Base-by-base conservation (phyloP, 2,797 vertebrate genomes). In the Eutrigla gurnardus region DNA sequence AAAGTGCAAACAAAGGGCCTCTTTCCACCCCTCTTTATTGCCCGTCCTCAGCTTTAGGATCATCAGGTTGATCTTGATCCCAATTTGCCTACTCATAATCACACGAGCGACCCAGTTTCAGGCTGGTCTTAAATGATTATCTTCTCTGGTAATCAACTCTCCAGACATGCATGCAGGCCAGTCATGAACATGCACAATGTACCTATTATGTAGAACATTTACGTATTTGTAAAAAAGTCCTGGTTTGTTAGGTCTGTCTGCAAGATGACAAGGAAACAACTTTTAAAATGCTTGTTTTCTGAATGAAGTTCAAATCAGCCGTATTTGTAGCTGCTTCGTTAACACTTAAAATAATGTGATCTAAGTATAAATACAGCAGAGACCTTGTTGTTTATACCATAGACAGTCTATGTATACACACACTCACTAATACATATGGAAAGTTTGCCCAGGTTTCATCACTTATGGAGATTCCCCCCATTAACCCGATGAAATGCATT, bases 81-180 rank as follows among this genome's bases (percentile, higher is more conserved):
- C 43, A 67, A n/a, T 80, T 80, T 77, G 11, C 36, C 36, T 71
- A 65, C 49, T 11, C 52, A 60, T 77, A 58, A 83, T 70, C 69
- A 78, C 63, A 74, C 43, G 42, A 32, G 37, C 36, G 40, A 59
- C 58, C 40, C 46, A 66, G 36, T 25, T 75, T 63, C 43, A 35
- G 49, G 18, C 46, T 13, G 70, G 54, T 80, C 47, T 82, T 83
- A 78, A 66, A 65, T 69, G 60, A 80, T 85, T 82, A 74, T 80
- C 70, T 52, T 73, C 64, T 47, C n/a, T 32, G 69, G 72, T 82
- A 74, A 78, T 82, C n/a, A 47, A 32, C 45, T 63, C 55, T 59
- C 37, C 60, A 73, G 58, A 81, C 63, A 53, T 39, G 32, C 33
- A 46, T 42, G 12, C 33, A 14, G 15, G 15, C 42, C 2, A 5